Conservation (phyloP, 2,113 vertebrate species). For the Myrmophylax atrothorax region DNA sequence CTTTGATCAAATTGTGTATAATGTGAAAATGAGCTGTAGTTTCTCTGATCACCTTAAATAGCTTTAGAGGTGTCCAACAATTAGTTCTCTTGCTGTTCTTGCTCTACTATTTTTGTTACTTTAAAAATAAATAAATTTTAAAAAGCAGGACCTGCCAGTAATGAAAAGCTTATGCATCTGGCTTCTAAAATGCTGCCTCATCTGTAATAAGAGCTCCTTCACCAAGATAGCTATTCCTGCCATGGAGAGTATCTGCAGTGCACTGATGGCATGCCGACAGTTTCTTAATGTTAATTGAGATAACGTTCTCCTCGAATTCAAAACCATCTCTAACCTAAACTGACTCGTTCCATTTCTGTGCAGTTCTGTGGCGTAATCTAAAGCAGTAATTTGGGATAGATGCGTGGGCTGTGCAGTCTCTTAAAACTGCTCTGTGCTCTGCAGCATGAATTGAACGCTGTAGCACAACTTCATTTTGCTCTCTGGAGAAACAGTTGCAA, state of each 20-base stretch:
- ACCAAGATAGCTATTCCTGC: background rate
- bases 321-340: background rate
- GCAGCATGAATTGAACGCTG: background rate
- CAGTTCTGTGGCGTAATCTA: background rate
- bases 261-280: background rate
- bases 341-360: background rate
- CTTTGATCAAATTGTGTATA: background rate
- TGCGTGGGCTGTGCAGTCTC: fast-evolving
- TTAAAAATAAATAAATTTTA: background rate
- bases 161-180: background rate
- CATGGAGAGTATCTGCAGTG: background rate
- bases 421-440: background rate
- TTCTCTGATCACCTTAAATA: background rate
- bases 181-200: slow-evolving; percentile 23
- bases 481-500: background rate
- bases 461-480: background rate
- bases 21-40: background rate
- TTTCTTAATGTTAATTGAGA: background rate
- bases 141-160: background rate
- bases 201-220: slow-evolving; percentile 2
- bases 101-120: background rate
- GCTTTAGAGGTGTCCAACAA: background rate
- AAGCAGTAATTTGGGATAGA: background rate
- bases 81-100: background rate
- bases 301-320: background rate